These are phyloP conservation scores for Caenorhabditis zanzibari DNA, from an alignment of 2,888 invertebrate species.

Conservation along the genomic window DNA sequence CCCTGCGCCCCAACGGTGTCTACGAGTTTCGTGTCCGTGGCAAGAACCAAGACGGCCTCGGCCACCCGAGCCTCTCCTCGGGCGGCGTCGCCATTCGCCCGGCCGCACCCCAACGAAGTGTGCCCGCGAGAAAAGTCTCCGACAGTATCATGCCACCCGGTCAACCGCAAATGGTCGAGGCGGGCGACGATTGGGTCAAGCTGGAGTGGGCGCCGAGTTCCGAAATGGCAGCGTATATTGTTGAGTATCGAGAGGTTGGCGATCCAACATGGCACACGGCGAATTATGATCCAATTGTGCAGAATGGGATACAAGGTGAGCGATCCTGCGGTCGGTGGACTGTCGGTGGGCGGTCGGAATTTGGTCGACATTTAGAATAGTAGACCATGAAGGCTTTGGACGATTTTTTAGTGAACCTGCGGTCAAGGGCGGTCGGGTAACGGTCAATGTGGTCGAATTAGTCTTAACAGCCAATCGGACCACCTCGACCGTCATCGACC, in stretches of 20 bases:
- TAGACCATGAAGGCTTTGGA: too few relatives aligned
- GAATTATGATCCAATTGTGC: constrained; percentile 76
- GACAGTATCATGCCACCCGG: constrained; percentile 65
- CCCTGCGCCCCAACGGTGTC: constrained; percentile 83
- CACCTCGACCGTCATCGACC: too few relatives aligned
- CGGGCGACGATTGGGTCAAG: constrained; percentile 81
- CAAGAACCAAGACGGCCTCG: constrained; percentile 79
- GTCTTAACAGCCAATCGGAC: too few relatives aligned
- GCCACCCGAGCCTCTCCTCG: constrained; percentile 66
- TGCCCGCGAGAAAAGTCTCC: constrained; percentile 50
- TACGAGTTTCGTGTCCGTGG: constrained; percentile 83
- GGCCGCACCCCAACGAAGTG: constrained; percentile 64
- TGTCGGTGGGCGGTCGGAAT: too few relatives aligned
- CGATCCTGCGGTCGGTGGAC: background rate
- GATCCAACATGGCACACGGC: constrained; percentile 80
- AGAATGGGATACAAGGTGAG: constrained; percentile 77
- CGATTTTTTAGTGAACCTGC: too few relatives aligned
- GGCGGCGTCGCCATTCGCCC: constrained; percentile 64
- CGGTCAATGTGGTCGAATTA: too few relatives aligned
- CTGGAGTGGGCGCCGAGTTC: constrained; percentile 79
- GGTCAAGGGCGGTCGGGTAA: too few relatives aligned
- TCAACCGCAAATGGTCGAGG: constrained; percentile 78
- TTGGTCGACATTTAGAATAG: too few relatives aligned
- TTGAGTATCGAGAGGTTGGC: constrained; percentile 82
- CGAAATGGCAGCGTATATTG: constrained; percentile 75